Evolutionary conservation across 2,888 invertebrate species (phyloP), one percentile per base, ranked within the genome.

Genomic region (Drosophila emarginata): DNA sequence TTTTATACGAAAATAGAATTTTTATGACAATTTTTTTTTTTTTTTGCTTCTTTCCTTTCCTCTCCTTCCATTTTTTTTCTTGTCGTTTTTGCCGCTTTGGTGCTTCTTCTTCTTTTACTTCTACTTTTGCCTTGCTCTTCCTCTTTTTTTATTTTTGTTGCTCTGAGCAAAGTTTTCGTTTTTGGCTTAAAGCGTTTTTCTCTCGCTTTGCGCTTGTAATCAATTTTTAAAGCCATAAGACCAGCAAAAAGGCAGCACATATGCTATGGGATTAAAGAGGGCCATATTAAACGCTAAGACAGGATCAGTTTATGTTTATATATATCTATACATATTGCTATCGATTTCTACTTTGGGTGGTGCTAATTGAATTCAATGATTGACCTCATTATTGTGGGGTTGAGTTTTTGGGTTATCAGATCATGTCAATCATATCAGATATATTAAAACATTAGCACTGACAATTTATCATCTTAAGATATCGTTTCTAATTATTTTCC

Each of bases 1-100:
- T 86, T 84, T 78, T 86, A 78, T 78, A 79, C 85, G 79, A 79
- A 77, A 82, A 79, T 79, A 80, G 78, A 80, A 84, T 86, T 87
- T 81, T 81, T 80, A 87, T 84, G 87, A 77, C 79, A 78, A 45
- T 45, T 45, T 45, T 76, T 79, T 40, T 40, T 15, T 45, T 9
- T 15, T 15, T 4, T 12, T 18, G 9, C 21, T 21, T 45, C 11
- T 21, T 18, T 12, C 9, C 11, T 32, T 37, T n/a, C n/a, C 7
- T 36, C 2, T 37, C 1, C n/a, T 37, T 26, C 5, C 52, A 4
- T 9, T 40, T 40, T 40, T 45, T 45, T 18, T 18, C n/a, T n/a
- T 37, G 12, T n/a, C 52, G 53, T 45, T 45, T 45, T 45, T 45
- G 45, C 45, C 45, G 45, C 45, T 45, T 45, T 45, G 45, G 45